These are phyloP conservation scores for Irena cyanogastra DNA, from an alignment of 2,113 vertebrate species.

Conservation along the genomic window DNA sequence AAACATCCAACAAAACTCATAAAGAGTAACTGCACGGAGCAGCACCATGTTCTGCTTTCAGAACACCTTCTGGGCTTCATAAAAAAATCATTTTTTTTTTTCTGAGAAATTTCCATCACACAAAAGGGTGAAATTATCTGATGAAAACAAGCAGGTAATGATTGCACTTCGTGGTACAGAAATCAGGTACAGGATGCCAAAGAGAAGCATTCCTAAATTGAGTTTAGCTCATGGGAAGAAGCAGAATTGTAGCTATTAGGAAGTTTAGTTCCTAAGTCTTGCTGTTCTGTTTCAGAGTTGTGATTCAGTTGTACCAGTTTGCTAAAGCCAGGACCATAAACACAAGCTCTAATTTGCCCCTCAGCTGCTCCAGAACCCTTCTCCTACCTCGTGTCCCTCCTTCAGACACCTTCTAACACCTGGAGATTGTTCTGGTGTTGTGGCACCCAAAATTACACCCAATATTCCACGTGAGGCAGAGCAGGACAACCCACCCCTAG, in stretches of 20 bases:
- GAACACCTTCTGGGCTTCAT: not conserved
- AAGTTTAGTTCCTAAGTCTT: not conserved
- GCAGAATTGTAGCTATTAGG: accelerated
- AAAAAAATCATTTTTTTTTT: not conserved
- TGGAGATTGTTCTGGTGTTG: too few relatives aligned
- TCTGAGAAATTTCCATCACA: not conserved
- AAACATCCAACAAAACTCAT: not conserved
- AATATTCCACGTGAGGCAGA: not conserved
- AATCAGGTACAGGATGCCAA: not conserved
- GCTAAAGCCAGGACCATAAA: not conserved
- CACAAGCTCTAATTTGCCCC: not conserved
- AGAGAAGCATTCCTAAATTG: not conserved
- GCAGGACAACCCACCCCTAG: not conserved
- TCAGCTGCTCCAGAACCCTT: not conserved
- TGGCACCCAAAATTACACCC: not conserved
- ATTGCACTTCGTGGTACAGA: not conserved
- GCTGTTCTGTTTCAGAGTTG: not conserved
- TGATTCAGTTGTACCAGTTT: not conserved
- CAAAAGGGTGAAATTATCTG: not conserved
- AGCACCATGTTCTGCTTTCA: not conserved
- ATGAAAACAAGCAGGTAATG: not conserved
- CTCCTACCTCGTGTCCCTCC: accelerated
- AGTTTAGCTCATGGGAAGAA: not conserved
- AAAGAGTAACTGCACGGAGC: not conserved
- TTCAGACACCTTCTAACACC: not conserved